Evolutionary conservation across 2,113 vertebrate species (phyloP), one percentile per base, ranked within the genome.

Genomic region (Trinectes maculatus): DNA sequence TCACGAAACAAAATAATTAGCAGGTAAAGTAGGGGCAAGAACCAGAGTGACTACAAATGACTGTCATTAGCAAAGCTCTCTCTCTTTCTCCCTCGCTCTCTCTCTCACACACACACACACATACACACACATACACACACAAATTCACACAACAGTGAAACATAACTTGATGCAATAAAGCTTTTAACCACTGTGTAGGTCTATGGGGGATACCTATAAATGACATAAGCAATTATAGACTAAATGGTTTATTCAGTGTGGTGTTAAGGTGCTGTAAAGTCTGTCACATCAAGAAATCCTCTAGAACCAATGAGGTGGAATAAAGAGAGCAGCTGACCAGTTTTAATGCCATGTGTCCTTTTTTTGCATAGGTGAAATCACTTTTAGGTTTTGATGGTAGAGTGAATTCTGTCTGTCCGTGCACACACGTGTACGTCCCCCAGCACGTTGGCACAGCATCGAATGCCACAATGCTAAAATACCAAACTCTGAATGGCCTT

Each of bases 401-500:
- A 36, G 40, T n/a, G n/a, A n/a, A n/a, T n/a, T n/a, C n/a, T n/a
- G n/a, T n/a, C n/a, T n/a, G n/a, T n/a, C n/a, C n/a, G n/a, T n/a
- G n/a, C n/a, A n/a, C n/a, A n/a, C n/a, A n/a, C n/a, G 52, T 34
- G 63, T 71, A 67, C n/a, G 37, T 83, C 84, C 56, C 65, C 73
- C 13, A 65, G 66, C 71, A 51, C 72, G 49, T 53, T 54, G 16
- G 60, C 68, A 54, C 56, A 22, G 64, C 68, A 61, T 68, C 62
- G 82, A 81, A 73, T 54, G 55, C 78, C 70, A 78, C 73, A 75
- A 55, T 58, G 54, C 53, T 62, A 46, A 77, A 79, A 85, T 75
- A 81, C 22, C 80, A 81, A 78, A 85, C 57, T 84, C 60, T 91
- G 86, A 88, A 88, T 89, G 81, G 85, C 80, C 82, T 89, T 88